Base-by-base conservation (phyloP, 2,888 invertebrate species). In the Spodoptera picta region DNA sequence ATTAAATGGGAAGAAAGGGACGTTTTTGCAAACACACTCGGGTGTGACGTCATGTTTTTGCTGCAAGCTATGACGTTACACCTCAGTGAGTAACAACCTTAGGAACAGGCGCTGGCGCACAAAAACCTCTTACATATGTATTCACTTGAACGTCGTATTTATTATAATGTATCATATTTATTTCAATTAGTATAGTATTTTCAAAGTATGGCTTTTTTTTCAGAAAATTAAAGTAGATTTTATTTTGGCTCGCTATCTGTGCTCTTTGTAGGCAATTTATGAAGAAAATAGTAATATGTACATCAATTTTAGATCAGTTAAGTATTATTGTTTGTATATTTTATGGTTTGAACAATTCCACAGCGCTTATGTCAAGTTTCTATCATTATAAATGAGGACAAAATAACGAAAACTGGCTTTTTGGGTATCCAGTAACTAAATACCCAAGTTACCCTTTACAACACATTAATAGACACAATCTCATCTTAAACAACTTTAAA, bases 31-130 rank as follows among this genome's bases (percentile, higher is more conserved):
- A 60, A 45, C 27, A 61, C 72, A 65, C 54, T 72, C 47, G 55
- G 63, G 62, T 77, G 75, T 79, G 69, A 78, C 80, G 71, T 73
- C 65, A 73, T 50, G 49, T 80, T 80, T 79, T 80, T 78, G 66
- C 69, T 47, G n/a, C 69, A 74, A 74, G 71, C 60, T 63, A 77
- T 24, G 71, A 79, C 80, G 67, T 71, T 63, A 69, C 71, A 51
- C 57, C 6, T 69, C 65, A 74, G 68, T 71, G 64, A 55, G 52
- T 48, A 47, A 31, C 51, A n/a, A 65, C 66, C 77, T 63, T 74
- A 71, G n/a, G 24, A 73, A 67, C 53, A 62, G 31, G 47, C 10
- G n/a, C 12, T 10, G 11, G 50, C 12, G 27, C 11, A 57, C 57
- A 73, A 71, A 55, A 72, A 73, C n/a, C 10, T 75, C n/a, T 31